Evolutionary conservation across 2,888 invertebrate genomes (phyloP), one percentile per base, ranked within the genome.

Genomic region (Furcula furcula): DNA sequence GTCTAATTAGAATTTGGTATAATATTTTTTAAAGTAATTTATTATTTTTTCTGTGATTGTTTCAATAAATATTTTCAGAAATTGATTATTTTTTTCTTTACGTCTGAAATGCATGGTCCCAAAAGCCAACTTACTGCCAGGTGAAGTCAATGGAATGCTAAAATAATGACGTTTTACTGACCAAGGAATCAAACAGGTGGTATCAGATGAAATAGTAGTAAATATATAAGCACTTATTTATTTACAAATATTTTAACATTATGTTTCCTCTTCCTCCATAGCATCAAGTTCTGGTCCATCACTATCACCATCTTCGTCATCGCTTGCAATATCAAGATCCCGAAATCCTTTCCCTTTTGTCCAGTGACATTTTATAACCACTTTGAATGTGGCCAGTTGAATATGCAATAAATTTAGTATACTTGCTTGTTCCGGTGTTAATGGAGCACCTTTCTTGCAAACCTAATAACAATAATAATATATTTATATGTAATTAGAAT

Each of bases 361-460:
- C 96, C 97, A 97, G 45, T 93, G 91, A 41, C 94, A 94, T 68
- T 93, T 93, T 31, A 97, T 91, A 0, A 91, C 90, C 26, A 98
- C 87, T 70, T 93, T 93, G 67, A 98, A 98, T 44, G 93, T 92
- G 0, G 97, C 96, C 91, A 98, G 91, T 67, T 93, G 93, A 59
- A 93, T 92, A 1, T 93, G 95, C 45, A 98, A 86, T 15, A 97
- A 86, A 91, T 98, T 97, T 64, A 99, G 90, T 76, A 99, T 94
- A 71, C 95, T 94, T 0, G 98, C 97, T 83, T 98, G 97, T 71
- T 98, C 97, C 10, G 98, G 97, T 5, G 95, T 97, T 14, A 99
- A 83, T 0, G 91, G 76, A 47, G 93, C 91, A 7, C 95, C 97
- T 71, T 94, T 91, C 65, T 94, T 94, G 75, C 99, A 99, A 7